Evolutionary conservation across 2,888 invertebrate genomes (phyloP), one percentile per base, ranked within the genome.

Genomic region (Dyspetes luteomarginatus): DNA sequence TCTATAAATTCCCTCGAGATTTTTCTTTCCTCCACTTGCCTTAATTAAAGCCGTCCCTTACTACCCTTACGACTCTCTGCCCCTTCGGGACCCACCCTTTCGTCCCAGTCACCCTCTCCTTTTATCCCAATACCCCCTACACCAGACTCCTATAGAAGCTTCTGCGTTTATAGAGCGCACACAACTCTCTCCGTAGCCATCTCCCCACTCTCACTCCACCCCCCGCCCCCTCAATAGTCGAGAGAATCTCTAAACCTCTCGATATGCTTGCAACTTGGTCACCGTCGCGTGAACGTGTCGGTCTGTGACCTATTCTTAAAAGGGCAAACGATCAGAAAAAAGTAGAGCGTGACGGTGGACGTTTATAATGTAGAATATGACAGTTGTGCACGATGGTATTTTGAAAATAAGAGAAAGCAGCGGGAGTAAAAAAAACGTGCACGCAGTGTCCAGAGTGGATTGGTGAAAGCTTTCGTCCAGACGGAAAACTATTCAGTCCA

Each of bases 1-100:
- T 90, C 90, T 90, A 91, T 91, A 90, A 91, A 91, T 91, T 91
- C 90, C 89, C 91, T 86, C 85, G 88, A 87, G 90, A 90, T 91
- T 91, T 91, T 91, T 91, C 91, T 90, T 91, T 90, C 87, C 90
- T 91, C 87, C 88, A 90, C 91, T 91, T 89, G 90, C 90, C 90
- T 91, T 91, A 91, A 91, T 91, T 91, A 91, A 91, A 91, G 89
- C 89, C 88, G 87, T 88, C 89, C 89, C 88, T 86, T 86, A 83
- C 85, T 78, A 85, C 89, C 87, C 85, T 85, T 87, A 89, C 86
- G 83, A 87, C 85, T 85, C n/a, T n/a, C 69, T 68, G 78, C 84
- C 83, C 73, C 86, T 83, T 84, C 84, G 83, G 83, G 78, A 71
- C 69, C 80, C 83, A 82, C 84, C 87, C 88, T 86, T 85, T 83